Conservation (phyloP, 2,113 vertebrate species). For the Carlito syrichta region DNA sequence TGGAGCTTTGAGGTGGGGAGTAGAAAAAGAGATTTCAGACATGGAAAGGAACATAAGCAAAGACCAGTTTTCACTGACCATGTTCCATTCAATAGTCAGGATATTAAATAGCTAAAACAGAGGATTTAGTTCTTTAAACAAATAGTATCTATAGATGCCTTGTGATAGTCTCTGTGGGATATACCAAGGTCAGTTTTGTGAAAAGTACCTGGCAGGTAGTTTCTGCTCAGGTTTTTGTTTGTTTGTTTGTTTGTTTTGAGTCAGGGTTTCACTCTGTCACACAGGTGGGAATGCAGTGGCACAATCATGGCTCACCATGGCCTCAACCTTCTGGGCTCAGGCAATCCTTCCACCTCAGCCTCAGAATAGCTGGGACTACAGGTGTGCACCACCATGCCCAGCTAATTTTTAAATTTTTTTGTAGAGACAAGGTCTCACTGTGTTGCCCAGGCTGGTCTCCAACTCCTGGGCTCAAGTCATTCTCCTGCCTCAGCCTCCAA, state of each 20-base stretch:
- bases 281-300: not conserved
- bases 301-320: not conserved
- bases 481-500: not conserved
- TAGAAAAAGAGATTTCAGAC: not conserved
- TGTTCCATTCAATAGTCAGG: not conserved
- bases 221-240: not conserved
- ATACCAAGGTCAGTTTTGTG: not conserved
- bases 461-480: not conserved
- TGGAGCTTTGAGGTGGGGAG: not conserved
- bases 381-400: not conserved
- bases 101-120: not conserved
- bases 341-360: not conserved
- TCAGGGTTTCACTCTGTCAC: not conserved
- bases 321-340: not conserved
- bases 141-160: not conserved
- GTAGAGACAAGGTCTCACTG: no score
- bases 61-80: not conserved
- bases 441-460: no score
- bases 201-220: not conserved
- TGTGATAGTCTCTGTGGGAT: not conserved
- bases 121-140: constrained; percentile 16
- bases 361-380: not conserved
- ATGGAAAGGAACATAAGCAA: constrained; percentile 12
- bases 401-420: no score
- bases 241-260: not conserved